Base-by-base conservation (phyloP, 2,113 vertebrate species). In the Hippocampus guttulatus region DNA sequence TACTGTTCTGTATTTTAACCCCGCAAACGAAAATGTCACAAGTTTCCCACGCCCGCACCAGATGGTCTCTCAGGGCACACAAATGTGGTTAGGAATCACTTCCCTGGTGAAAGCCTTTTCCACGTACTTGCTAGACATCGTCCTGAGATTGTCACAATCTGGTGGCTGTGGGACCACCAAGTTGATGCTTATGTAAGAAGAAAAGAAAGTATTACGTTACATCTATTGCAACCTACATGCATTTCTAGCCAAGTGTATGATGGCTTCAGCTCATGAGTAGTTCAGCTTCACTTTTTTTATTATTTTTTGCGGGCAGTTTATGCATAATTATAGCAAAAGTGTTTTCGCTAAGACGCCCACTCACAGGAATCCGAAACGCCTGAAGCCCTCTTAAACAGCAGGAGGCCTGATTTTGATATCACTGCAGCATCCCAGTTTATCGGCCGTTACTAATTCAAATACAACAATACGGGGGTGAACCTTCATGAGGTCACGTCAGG, bases 401-500 rank as follows among this genome's bases (percentile, higher is more conserved):
- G 79, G 78, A 84, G 73, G 74, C 75, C 76, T 73, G 77, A 75
- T 82, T 78, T 66, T 63, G 57, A 74, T 68, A 70, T 71, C 38
- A 57, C 80, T 81, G 81, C 85, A 85, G 81, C 71, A 82, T 65
- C 64, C 64, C 15, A 20, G 55, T 76, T 73, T 62, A 27, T 62
- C 67, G 18, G 67, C 49, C 55, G 70, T 79, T 25, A 80, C 71
- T 75, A 80, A 41, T 79, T 68, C 57, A 74, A 63, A 54, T 72
- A 75, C 75, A 38, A 66, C 14, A 3, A 71, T 67, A 73, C 41
- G 60, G 60, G 67, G 27, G 71, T 74, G 72, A 77, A 80, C 81
- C 73, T 63, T 78, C 74, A 76, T 81, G 33, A 77, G 83, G 79
- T 82, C 81, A 81, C 81, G 49, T 70, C 5, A 52, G 47, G 61